These are phyloP conservation scores for Platichthys flesus DNA, from an alignment of 2,113 vertebrate genomes.

Conservation along the genomic window DNA sequence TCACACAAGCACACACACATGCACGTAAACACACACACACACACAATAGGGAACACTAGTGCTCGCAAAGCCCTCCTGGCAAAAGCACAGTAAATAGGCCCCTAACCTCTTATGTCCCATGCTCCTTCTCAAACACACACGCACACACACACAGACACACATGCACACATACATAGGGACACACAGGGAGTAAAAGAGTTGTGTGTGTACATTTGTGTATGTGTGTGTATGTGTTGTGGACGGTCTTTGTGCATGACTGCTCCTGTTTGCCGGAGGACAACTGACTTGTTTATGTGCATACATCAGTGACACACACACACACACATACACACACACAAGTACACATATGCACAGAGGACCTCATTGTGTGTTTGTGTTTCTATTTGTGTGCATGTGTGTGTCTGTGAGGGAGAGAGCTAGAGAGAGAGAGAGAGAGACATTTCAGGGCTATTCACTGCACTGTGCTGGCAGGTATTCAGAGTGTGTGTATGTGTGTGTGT, in stretches of 20 bases:
- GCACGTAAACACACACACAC: conserved; percentile 18
- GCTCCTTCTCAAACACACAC: conserved; percentile 5
- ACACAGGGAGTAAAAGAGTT: conserved; percentile 6
- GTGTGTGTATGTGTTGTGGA: conserved; percentile 26
- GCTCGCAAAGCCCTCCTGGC: conserved; percentile 48
- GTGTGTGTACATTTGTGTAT: conserved; percentile 10
- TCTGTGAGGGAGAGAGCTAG: not conserved
- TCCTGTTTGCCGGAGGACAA: conserved; percentile 73
- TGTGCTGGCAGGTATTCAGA: conserved; percentile 67
- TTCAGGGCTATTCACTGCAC: conserved; percentile 64
- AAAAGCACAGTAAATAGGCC: conserved; percentile 63
- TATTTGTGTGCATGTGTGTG: conserved; percentile 31
- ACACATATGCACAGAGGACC: conserved; percentile 33
- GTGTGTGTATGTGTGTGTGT: conserved; percentile 37
- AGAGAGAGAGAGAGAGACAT: conserved; percentile 40
- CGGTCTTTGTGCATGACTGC: conserved; percentile 73
- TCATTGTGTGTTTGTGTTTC: conserved; percentile 45
- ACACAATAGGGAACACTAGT: conserved; percentile 36
- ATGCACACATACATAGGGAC: not conserved
- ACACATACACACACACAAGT: not conserved
- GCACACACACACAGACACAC: conserved; percentile 17
- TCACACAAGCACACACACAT: conserved; percentile 9
- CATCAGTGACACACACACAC: conserved; percentile 60
- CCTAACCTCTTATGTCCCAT: conserved; percentile 52
- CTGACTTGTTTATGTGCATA: conserved; percentile 74